These are phyloP conservation scores for Autographa pulchrina DNA, from an alignment of 2,888 invertebrate species.

Conservation along the genomic window DNA sequence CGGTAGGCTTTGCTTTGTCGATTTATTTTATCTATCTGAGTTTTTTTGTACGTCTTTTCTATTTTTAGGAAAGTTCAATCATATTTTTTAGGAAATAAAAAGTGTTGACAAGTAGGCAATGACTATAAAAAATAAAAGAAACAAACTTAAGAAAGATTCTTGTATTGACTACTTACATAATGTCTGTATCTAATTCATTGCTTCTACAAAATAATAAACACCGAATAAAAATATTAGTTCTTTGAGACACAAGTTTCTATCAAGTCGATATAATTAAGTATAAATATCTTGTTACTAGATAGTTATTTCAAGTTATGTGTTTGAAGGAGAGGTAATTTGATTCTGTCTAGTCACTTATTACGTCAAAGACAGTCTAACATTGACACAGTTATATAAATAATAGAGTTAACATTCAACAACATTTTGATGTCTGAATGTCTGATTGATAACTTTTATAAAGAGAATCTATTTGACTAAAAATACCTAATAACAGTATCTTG, in stretches of 20 bases:
- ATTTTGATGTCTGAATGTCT: slow-evolving; percentile 23
- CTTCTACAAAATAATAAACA: background rate
- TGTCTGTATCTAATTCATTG: no score
- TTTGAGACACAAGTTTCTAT: slow-evolving; percentile 3
- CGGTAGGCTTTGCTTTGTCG: slow-evolving; percentile 18
- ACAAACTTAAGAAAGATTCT: no score
- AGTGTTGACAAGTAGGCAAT: no score
- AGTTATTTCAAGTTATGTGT: slow-evolving; percentile 22
- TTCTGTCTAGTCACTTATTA: slow-evolving; percentile 27
- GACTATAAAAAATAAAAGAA: no score
- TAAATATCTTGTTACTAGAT: slow-evolving; percentile 26
- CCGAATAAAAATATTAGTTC: background rate
- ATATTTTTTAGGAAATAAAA: no score
- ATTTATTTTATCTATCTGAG: slow-evolving; percentile 9
- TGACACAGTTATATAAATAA: slow-evolving; percentile 27
- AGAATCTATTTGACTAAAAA: no score
- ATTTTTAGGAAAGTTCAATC: background rate
- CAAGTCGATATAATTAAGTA: slow-evolving; percentile 35
- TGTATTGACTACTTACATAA: no score
- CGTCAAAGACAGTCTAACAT: slow-evolving; percentile 20
- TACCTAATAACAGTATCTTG: no score
- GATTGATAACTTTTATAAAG: slow-evolving; percentile 15
- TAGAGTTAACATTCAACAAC: background rate
- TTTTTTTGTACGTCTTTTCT: background rate
- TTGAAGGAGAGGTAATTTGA: slow-evolving; percentile 22